A percentile compares a stretch with the other conserved stretches of the same genome.
phyloP scores from a whole-genome alignment of 2,797 vertebrate species.

The Tapera naevia region DNA sequence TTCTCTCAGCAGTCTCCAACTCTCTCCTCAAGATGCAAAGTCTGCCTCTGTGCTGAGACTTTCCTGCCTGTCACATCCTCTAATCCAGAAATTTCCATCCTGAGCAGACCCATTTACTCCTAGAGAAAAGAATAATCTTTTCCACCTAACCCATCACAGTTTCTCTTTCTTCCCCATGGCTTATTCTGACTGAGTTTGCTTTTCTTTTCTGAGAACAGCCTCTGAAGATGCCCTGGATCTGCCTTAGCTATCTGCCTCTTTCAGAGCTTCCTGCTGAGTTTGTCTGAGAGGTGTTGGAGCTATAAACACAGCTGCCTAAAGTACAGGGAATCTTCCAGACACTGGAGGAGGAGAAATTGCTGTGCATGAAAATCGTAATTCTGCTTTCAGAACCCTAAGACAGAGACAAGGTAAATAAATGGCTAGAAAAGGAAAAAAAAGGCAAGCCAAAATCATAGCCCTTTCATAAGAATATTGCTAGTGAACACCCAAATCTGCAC shows the following conservation, averaged over 20 bases:
- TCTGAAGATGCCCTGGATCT: background rate
- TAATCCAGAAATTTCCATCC: background rate
- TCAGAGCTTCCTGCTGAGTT: background rate
- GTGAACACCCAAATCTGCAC: background rate
- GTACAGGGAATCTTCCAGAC: background rate
- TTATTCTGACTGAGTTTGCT: background rate
- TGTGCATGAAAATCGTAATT: background rate
- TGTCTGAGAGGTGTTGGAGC: background rate
- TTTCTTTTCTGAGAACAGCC: background rate
- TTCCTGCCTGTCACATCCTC: background rate
- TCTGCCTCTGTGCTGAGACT: background rate
- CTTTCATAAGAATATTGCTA: background rate
- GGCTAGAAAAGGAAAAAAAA: background rate
- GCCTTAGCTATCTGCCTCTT: background rate
- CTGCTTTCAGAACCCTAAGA: background rate
- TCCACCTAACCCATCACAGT: background rate
- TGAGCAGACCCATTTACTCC: background rate
- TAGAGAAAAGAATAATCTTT: background rate
- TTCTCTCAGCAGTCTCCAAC: background rate
- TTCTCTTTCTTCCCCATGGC: background rate
- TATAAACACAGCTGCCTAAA: slow-evolving; percentile 14
- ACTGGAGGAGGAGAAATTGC: background rate
- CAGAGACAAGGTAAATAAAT: background rate
- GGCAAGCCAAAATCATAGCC: background rate
- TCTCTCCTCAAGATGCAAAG: background rate